Percentiles rank a stretch among this genome's conserved stretches.
Conservation (phyloP, 1,140 invertebrate species). For the Panulirus ornatus region DNA sequence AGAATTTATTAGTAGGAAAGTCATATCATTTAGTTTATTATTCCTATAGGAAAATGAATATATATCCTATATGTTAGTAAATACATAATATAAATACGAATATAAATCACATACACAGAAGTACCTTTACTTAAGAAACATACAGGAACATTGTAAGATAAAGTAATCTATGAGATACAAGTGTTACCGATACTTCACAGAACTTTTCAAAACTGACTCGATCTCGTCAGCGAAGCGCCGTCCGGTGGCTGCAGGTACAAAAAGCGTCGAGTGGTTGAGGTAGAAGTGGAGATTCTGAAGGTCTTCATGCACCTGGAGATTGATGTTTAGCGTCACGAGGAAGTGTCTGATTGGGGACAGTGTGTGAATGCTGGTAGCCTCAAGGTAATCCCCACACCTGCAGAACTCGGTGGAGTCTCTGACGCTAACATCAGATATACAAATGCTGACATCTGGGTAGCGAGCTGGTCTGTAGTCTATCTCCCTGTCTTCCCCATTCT, state of each 20-base stretch:
- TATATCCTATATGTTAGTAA: background rate
- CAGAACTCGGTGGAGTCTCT: background rate
- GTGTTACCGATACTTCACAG: constrained; percentile 15
- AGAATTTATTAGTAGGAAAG: background rate
- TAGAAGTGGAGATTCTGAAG: background rate
- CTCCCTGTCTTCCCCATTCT: background rate
- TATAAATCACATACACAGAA: background rate
- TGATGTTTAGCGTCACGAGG: constrained; percentile 29
- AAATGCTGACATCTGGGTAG: constrained; percentile 7
- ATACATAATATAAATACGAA: background rate
- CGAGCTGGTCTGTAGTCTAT: background rate
- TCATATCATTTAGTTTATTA: background rate
- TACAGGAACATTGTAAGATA: background rate
- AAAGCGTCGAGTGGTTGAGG: background rate
- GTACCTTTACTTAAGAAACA: background rate
- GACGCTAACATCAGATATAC: background rate
- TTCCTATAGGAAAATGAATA: background rate
- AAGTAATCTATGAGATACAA: background rate
- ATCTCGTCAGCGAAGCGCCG: constrained; percentile 46
- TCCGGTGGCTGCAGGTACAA: background rate
- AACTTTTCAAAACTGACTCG: constrained; percentile 7
- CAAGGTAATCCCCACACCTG: background rate
- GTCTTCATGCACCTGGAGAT: constrained; percentile 36
- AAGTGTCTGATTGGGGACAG: background rate
- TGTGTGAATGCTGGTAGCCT: background rate